Conservation (phyloP, 2,113 vertebrate genomes). For the Scalopus aquaticus region DNA sequence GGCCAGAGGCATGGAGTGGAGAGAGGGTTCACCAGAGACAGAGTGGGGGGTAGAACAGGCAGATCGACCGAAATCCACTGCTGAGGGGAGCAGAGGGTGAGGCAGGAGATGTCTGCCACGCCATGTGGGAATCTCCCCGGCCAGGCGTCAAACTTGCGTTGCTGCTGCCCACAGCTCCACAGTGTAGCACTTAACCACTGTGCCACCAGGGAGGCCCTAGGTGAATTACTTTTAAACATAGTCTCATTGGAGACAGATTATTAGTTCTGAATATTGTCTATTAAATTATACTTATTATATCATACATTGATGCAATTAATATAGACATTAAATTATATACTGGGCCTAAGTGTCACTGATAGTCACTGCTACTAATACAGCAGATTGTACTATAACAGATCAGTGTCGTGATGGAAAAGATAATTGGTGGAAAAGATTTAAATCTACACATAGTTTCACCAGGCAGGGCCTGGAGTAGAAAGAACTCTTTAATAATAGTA, state of each 20-base stretch:
- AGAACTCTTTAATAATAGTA: background rate
- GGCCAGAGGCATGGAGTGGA: too few relatives aligned
- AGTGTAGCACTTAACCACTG: too few relatives aligned
- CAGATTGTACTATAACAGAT: background rate
- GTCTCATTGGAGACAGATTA: slow-evolving; percentile 32
- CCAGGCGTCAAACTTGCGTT: too few relatives aligned
- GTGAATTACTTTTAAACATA: background rate
- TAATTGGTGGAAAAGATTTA: background rate
- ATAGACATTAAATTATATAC: slow-evolving; percentile 8
- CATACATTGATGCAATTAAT: slow-evolving; percentile 59
- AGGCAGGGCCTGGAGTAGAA: background rate
- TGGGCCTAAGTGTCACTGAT: background rate
- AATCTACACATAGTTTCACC: background rate
- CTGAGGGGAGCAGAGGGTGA: too few relatives aligned
- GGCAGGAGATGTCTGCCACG: too few relatives aligned
- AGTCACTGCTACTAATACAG: background rate
- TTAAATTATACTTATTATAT: slow-evolving; percentile 58
- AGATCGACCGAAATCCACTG: too few relatives aligned
- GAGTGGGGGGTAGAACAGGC: too few relatives aligned
- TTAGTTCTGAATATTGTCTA: background rate
- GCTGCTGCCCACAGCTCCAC: too few relatives aligned
- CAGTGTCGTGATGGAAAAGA: background rate
- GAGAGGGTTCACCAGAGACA: too few relatives aligned
- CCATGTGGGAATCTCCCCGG: too few relatives aligned
- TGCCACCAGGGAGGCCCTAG: too few relatives aligned